Base-by-base conservation (phyloP, 2,888 invertebrate genomes). In the Clitarchus hookeri region DNA sequence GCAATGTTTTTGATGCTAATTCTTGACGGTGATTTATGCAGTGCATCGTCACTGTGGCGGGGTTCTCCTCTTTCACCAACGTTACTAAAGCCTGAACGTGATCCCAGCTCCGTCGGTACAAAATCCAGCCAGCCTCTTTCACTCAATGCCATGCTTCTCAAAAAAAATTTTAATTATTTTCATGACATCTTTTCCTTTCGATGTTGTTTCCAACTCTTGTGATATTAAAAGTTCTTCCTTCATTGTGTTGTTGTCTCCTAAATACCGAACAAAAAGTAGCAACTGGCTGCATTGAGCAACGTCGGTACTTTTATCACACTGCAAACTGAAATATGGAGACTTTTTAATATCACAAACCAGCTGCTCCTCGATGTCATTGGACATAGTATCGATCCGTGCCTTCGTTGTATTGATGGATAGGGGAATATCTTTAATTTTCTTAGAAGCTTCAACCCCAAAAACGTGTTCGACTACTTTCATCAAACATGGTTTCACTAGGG, bases 181-280 rank as follows among this genome's bases (percentile, higher is more conserved):
- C 78, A 78, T 78, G 78, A 78, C 78, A 78, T 78, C 78, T 78
- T 78, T 78, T 78, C 78, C 26, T 78, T 78, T 78, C 78, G 78
- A 78, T 78, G 26, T 78, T 25, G 23, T 78, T 25, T 78, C 78
- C 78, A 78, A 78, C 78, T 78, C 78, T 11, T 25, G 78, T 6
- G 78, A 78, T 78, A 25, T 8, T 78, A 78, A 78, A 78, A 11
- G 16, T 16, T 78, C 8, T 78, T 11, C 78, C 78, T 78, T 78
- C 6, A 11, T 78, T 78, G 78, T 78, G 8, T 78, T 78, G 16
- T 78, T 16, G 78, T 78, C 16, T 6, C 8, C 8, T 78, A 78
- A 11, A 16, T 11, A 78, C 6, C 19, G 26, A 8, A 78, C 78
- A 78, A 78, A 78, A 78, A 78, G 9, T 9, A 78, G 78, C 78